These are phyloP conservation scores for Scaeva pyrastri DNA, from an alignment of 2,888 invertebrate genomes.

Conservation along the genomic window DNA sequence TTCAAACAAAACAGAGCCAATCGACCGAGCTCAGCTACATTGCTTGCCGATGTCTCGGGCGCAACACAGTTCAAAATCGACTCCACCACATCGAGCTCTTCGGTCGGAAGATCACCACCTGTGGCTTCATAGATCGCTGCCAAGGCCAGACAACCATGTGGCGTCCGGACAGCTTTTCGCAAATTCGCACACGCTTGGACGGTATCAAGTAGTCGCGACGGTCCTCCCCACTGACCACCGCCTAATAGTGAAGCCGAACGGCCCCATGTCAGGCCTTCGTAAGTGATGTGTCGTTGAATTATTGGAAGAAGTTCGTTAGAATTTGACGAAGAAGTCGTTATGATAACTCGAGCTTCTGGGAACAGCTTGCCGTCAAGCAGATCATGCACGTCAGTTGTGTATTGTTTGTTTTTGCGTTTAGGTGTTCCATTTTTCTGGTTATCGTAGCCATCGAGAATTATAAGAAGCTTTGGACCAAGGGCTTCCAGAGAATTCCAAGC, in stretches of 20 bases:
- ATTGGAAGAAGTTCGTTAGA: constrained; percentile 83
- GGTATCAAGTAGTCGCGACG: constrained; percentile 83
- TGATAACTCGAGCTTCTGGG: constrained; percentile 85
- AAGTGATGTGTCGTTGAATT: constrained; percentile 84
- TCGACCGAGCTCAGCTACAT: constrained; percentile 85
- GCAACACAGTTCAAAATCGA: constrained; percentile 82
- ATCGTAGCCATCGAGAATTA: constrained; percentile 85
- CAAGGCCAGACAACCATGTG: constrained; percentile 85
- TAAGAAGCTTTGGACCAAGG: constrained; percentile 84
- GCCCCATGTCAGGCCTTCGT: constrained; percentile 85
- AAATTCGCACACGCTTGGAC: constrained; percentile 83
- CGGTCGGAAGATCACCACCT: constrained; percentile 82
- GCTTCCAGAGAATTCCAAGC: constrained; percentile 84
- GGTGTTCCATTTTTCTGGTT: constrained; percentile 80
- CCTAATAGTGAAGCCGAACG: constrained; percentile 84
- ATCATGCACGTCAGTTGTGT: constrained; percentile 84
- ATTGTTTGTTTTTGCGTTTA: constrained; percentile 79
- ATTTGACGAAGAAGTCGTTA: constrained; percentile 84
- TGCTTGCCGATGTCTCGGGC: constrained; percentile 77
- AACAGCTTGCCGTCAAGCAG: constrained; percentile 85
- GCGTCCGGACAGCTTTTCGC: constrained; percentile 84
- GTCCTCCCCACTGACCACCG: constrained; percentile 84
- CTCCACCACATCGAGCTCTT: constrained; percentile 81
- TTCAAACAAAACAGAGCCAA: constrained; percentile 85
- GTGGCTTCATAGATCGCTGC: constrained; percentile 85